Percentiles rank a stretch among this genome's conserved stretches.
Evolutionary conservation across 2,797 vertebrate species (phyloP).

Genomic region (Selene dorsalis): DNA sequence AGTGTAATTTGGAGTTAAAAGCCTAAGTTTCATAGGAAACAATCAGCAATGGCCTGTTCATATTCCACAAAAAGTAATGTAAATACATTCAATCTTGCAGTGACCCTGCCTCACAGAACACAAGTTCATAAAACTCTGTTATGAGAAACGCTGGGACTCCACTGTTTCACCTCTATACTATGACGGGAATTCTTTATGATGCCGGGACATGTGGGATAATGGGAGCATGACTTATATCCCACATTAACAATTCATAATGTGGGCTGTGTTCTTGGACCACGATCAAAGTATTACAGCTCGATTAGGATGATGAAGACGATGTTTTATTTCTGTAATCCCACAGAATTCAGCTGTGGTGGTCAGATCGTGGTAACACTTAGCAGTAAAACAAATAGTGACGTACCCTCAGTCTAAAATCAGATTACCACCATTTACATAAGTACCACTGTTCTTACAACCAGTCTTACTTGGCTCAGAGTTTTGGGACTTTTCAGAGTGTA

Average conservation of each 20-base stretch:
- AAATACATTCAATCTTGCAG: slow-evolving; percentile 56
- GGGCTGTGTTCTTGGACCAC: slow-evolving; percentile 17
- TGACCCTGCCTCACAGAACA: slow-evolving; percentile 31
- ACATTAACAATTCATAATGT: slow-evolving; percentile 26
- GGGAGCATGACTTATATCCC: slow-evolving; percentile 10
- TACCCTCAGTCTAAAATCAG: background rate
- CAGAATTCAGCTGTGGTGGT: slow-evolving; percentile 5
- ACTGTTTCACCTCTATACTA: slow-evolving; percentile 38
- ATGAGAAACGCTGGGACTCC: slow-evolving; percentile 23
- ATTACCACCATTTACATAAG: slow-evolving; percentile 7
- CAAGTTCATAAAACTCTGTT: slow-evolving; percentile 37
- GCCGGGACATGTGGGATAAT: slow-evolving; percentile 13
- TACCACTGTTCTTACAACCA: background rate
- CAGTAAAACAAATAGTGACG: slow-evolving; percentile 29
- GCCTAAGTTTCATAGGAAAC: slow-evolving; percentile 30
- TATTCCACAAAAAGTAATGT: slow-evolving; percentile 58
- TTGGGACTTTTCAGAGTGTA: too few species aligned
- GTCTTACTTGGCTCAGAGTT: background rate
- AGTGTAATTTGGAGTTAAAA: slow-evolving; percentile 13
- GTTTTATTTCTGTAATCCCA: slow-evolving; percentile 32
- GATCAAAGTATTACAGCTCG: slow-evolving; percentile 9
- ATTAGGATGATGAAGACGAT: slow-evolving; percentile 33
- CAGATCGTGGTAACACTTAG: slow-evolving; percentile 22
- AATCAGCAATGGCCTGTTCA: slow-evolving; percentile 14
- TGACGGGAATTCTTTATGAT: slow-evolving; percentile 30